A percentile compares a stretch with the other conserved stretches of the same genome.
Conservation (phyloP, 1,140 invertebrate species). For the Ectropis grisescens region DNA sequence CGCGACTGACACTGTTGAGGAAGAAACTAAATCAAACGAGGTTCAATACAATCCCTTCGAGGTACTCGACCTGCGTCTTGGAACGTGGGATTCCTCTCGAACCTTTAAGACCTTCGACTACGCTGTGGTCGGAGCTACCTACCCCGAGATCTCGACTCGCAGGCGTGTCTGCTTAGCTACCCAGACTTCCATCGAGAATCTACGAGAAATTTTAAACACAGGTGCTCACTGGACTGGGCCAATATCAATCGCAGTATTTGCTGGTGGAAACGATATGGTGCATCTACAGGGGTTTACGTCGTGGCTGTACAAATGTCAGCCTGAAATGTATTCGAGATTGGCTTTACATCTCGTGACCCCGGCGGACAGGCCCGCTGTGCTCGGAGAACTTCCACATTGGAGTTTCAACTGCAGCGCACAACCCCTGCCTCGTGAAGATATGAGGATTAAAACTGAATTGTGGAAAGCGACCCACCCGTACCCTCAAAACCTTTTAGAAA, state of each 20-base stretch:
- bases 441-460: conserved; percentile 70
- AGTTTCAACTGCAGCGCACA: conserved; percentile 35
- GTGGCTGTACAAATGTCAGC: conserved; percentile 82
- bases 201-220: conserved; percentile 84
- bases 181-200: conserved; percentile 85
- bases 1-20: conserved; percentile 30
- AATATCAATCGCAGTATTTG: conserved; percentile 88
- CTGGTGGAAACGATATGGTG: conserved; percentile 80
- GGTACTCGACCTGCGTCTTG: conserved; percentile 75
- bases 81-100: conserved; percentile 83
- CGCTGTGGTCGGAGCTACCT: conserved; percentile 76
- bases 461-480: conserved; percentile 84
- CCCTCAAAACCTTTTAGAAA: conserved; percentile 91
- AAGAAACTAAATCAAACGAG: no score
- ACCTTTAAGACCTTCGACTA: conserved; percentile 84
- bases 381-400: conserved; percentile 75
- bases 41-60: conserved; percentile 65
- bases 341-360: conserved; percentile 44
- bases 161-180: conserved; percentile 84
- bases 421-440: conserved; percentile 38
- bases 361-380: conserved; percentile 54
- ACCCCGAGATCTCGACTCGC: conserved; percentile 65
- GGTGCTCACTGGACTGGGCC: conserved; percentile 87
- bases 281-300: conserved; percentile 78
- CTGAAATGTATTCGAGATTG: conserved; percentile 71